Base-by-base conservation (phyloP, 1,140 invertebrate genomes). In the Penaeus chinensis region DNA sequence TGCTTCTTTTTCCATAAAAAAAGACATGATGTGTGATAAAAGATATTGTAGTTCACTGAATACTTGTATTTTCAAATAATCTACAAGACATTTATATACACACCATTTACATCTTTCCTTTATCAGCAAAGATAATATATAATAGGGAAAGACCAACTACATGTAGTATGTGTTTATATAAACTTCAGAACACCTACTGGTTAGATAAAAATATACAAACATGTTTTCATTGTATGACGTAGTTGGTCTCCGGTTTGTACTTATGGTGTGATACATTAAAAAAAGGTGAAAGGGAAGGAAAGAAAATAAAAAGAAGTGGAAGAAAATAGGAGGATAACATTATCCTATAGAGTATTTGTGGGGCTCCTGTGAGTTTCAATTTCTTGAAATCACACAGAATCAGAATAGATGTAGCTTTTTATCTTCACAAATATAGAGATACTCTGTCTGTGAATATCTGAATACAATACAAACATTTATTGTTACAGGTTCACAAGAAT, bases 171-270 rank as follows among this genome's bases (percentile, higher is more conserved):
- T 54, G 62, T 62, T 24, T 47, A 71, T 54, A 74, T 42, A 71
- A 13, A 83, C 69, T 65, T 54, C 54, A 83, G 47, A 71, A 74
- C 82, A 83, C 27, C 54, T 47, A 74, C 66, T 71, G 54, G 54
- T 47, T 71, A 81, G 82, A 37, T 47, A 83, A 83, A 83, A 71
- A 83, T 74, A 83, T 83, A 74, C 60, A 60, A 83, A 71, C 32
- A 54, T 27, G 65, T 54, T 24, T 24, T 74, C 37, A 71, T 83
- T 42, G 65, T 54, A 71, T 54, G 54, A 24, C 65, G 82, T 74
- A 83, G 82, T 83, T 83, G 82, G 66, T 74, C 82, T 74, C 65
- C 82, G 61, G 62, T 83, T 83, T 83, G 82, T 83, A 83, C 82
- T 83, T 83, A 20, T 83, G 62, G 82, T 83, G 66, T 83, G 82